phyloP scores from a whole-genome alignment of 1,140 invertebrate species.

The Drosophila repleta region DNA sequence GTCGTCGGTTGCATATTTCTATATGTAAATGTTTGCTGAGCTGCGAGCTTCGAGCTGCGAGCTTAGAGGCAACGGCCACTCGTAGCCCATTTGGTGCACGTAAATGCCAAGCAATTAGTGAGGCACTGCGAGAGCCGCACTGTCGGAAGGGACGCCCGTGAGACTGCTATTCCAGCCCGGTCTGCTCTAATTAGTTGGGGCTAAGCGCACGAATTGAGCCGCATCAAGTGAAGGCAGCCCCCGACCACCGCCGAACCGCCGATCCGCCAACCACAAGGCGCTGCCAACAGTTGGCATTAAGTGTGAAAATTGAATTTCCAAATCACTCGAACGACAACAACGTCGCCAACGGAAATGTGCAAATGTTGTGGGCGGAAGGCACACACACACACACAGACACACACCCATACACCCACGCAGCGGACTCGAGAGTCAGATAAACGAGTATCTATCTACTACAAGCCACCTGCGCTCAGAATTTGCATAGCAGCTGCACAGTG shows the following conservation, averaged over 20 bases:
- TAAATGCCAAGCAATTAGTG: conserved; percentile 78
- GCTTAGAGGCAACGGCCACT: conserved; percentile 41
- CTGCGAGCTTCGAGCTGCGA: conserved; percentile 40
- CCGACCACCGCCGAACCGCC: neutral
- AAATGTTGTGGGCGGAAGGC: conserved; percentile 69
- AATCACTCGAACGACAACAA: conserved; percentile 68
- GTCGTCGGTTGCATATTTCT: conserved; percentile 76
- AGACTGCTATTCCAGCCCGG: conserved; percentile 36
- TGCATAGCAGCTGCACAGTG: conserved; percentile 38
- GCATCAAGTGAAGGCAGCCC: conserved; percentile 48
- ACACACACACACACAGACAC: conserved; percentile 13
- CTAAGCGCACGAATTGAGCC: conserved; percentile 72
- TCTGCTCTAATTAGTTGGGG: conserved; percentile 73
- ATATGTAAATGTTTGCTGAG: conserved; percentile 71
- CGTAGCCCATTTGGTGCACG: conserved; percentile 54
- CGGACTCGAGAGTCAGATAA: conserved; percentile 4
- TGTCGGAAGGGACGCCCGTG: neutral
- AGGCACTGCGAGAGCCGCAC: neutral
- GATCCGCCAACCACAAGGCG: conserved; percentile 16
- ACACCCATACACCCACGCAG: conserved; percentile 21
- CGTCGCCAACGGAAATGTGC: conserved; percentile 74
- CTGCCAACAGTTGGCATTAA: conserved; percentile 69
- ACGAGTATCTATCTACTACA: conserved; percentile 10
- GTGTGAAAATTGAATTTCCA: conserved; percentile 81
- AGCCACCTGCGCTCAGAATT: conserved; percentile 41